Percentiles rank a stretch among this genome's conserved stretches.
These are phyloP conservation scores for Brachypterus glaber DNA, from an alignment of 2,888 invertebrate genomes.

Conservation along the genomic window DNA sequence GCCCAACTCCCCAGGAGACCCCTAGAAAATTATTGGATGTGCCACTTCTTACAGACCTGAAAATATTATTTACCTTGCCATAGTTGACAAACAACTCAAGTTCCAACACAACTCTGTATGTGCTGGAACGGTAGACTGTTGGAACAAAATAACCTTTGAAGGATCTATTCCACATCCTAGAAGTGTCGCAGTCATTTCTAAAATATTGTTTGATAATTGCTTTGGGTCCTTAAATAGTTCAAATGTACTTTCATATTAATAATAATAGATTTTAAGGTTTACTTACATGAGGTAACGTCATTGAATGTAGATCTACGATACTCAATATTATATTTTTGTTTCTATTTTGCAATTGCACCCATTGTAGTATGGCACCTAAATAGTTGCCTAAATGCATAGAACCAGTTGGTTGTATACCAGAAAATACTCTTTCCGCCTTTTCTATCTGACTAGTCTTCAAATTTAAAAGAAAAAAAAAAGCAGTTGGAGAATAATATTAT, in stretches of 20 bases:
- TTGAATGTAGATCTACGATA: slow-evolving; percentile 88
- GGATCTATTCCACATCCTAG: slow-evolving; percentile 88
- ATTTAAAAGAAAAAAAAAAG: too few species aligned
- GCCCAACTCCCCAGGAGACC: too few species aligned
- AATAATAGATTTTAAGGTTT: neutral
- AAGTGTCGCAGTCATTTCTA: slow-evolving; percentile 72
- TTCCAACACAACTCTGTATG: slow-evolving; percentile 88
- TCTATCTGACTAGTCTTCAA: too few species aligned
- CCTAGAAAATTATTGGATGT: neutral
- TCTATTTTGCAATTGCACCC: slow-evolving; percentile 70
- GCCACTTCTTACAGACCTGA: neutral
- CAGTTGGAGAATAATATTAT: too few species aligned
- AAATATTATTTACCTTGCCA: slow-evolving; percentile 46
- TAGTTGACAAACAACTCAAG: slow-evolving; percentile 70
- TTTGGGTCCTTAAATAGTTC: slow-evolving; percentile 47
- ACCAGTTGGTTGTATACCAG: slow-evolving; percentile 96
- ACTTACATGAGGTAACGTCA: slow-evolving; percentile 70
- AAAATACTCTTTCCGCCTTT: slow-evolving; percentile 69
- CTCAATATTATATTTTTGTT: slow-evolving; percentile 65
- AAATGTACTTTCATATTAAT: slow-evolving; percentile 3
- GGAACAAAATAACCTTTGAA: slow-evolving; percentile 68
- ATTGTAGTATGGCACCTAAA: slow-evolving; percentile 83
- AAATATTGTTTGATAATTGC: slow-evolving; percentile 54
- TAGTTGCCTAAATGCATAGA: slow-evolving; percentile 93
- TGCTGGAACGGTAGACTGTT: slow-evolving; percentile 76